A percentile compares a stretch with the other conserved stretches of the same genome.
phyloP scores from a whole-genome alignment of 2,113 vertebrate genomes.

The Melospiza melodia region DNA sequence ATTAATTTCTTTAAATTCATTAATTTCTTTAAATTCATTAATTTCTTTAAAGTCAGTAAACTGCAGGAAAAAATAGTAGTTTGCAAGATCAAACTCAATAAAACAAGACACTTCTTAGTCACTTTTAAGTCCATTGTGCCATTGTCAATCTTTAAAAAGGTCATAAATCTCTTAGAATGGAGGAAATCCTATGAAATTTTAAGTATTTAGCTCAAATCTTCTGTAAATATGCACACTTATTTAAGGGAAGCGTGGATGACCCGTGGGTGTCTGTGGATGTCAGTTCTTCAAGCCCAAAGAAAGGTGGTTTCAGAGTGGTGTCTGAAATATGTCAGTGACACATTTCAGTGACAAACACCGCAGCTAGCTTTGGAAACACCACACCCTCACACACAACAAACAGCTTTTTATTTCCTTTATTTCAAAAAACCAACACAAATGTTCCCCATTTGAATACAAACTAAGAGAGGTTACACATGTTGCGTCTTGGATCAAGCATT shows the following conservation, averaged over 20 bases:
- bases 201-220: neutral
- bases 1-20: neutral
- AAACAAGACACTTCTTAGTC: neutral
- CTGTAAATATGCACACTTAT: neutral
- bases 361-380: neutral
- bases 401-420: neutral
- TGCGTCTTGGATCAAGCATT: neutral
- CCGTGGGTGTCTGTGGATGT: neutral
- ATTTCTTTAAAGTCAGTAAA: neutral
- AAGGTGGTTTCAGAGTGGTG: neutral
- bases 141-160: neutral
- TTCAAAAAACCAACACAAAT: neutral
- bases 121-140: neutral
- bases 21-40: neutral
- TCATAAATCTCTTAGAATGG: neutral
- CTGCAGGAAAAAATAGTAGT: neutral
- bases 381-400: neutral
- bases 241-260: neutral
- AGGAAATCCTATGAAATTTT: neutral
- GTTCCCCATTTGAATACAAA: neutral
- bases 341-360: neutral
- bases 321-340: neutral
- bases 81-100: neutral
- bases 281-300: neutral
- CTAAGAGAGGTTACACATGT: neutral